Conservation (phyloP, 2,113 vertebrate species). For the Ceyx margarethae region DNA sequence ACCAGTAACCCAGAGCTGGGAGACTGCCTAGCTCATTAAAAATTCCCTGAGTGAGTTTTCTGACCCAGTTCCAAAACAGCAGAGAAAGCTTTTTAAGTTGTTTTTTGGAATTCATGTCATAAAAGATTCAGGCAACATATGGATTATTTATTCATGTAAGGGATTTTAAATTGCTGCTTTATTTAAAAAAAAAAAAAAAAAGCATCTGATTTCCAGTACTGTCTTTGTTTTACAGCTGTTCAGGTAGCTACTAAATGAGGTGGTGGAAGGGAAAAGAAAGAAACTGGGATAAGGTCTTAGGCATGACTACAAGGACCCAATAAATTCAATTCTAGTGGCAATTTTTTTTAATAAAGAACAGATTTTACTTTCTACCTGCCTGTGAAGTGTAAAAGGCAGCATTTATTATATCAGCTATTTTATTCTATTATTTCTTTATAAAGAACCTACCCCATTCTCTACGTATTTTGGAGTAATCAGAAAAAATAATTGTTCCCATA, state of each 20-base stretch:
- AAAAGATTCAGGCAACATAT: conserved; percentile 59
- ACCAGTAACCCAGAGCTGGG: conserved; percentile 55
- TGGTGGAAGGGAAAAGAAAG: background rate
- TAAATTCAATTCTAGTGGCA: background rate
- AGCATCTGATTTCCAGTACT: background rate
- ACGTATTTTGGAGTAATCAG: background rate
- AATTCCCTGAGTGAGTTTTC: conserved; percentile 39
- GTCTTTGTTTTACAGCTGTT: background rate
- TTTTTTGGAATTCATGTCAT: conserved; percentile 34
- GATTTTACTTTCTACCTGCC: background rate
- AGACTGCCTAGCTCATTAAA: conserved; percentile 35
- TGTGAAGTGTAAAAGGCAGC: background rate
- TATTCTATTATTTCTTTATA: background rate
- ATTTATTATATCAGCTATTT: background rate
- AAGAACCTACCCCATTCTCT: background rate
- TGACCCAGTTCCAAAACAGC: conserved; percentile 56
- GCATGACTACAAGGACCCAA: background rate
- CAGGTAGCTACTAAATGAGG: background rate
- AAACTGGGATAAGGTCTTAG: conserved; percentile 7
- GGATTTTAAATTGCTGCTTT: conserved; percentile 18
- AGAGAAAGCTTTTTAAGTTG: conserved; percentile 49
- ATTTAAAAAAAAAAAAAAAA: background rate
- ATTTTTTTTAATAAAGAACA: background rate
- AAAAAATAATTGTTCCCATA: background rate
- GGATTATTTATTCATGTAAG: conserved; percentile 42